Percentiles rank a stretch among this genome's conserved stretches.
phyloP scores from a whole-genome alignment of 2,113 vertebrate genomes.

The Clupea harengus region DNA sequence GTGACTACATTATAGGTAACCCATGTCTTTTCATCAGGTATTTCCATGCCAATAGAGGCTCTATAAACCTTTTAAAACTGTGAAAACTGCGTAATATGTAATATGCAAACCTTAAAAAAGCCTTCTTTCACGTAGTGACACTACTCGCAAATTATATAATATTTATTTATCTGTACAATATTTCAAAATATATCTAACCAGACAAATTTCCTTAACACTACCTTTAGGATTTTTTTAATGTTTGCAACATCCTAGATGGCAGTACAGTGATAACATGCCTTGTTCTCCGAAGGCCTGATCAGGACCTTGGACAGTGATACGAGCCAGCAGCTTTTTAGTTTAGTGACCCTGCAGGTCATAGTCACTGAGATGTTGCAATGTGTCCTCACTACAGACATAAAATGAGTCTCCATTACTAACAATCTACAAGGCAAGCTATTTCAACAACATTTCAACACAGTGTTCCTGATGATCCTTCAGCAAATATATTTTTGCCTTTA shows the following conservation, averaged over 20 bases:
- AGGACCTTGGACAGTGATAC: conserved; percentile 69
- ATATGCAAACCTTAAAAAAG: not conserved
- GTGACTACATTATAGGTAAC: not conserved
- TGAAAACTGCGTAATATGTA: not conserved
- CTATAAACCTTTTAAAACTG: not conserved
- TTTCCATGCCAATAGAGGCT: not conserved
- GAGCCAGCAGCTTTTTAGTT: conserved; percentile 38
- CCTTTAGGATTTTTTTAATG: not conserved
- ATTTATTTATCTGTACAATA: not conserved
- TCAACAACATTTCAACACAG: too few species aligned
- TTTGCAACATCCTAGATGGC: not conserved
- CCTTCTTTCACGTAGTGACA: too few species aligned
- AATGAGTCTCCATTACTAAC: too few species aligned
- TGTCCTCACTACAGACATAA: not conserved
- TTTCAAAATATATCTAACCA: not conserved
- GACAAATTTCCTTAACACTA: not conserved
- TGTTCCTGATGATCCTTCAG: too few species aligned
- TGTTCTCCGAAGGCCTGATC: conserved; percentile 40
- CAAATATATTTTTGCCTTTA: too few species aligned
- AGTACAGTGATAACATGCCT: not conserved
- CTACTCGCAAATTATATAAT: too few species aligned
- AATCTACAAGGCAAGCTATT: not conserved
- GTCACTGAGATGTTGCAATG: not conserved
- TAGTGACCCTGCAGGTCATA: not conserved
- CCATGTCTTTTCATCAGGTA: not conserved